Base-by-base conservation (phyloP, 2,888 invertebrate species). In the Apodemia mormo region DNA sequence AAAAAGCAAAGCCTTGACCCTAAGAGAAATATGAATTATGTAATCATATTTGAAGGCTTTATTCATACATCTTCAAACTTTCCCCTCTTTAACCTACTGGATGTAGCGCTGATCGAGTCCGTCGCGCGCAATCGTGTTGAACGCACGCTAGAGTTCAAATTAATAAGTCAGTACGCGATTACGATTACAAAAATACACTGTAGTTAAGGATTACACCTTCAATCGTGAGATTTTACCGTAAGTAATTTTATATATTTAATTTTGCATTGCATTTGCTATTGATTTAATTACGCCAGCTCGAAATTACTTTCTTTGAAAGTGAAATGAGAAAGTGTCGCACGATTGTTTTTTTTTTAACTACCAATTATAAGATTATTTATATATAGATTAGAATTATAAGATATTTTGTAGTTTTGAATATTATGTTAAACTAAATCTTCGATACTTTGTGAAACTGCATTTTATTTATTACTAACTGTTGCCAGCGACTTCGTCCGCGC, bases 1-100 rank as follows among this genome's bases (percentile, higher is more conserved):
- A 14, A 58, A 30, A 9, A 61, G 10, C 6, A 33, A 61, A 58
- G 30, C 58, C 58, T 61, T 61, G 58, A 61, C 58, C 58, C 14
- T 61, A 61, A 61, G 12, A 33, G 10, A 58, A 58, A 58, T 10
- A 58, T 58, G 30, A 12, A 61, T 61, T 61, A 61, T 33, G 33
- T 61, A 61, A 61, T 29, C 14, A 30, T 52, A 54, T 30, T 3
- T 61, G 58, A 61, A 30, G 29, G 58, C 29, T 33, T 61, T 30
- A 61, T 30, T 49, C 14, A 14, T 49, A 49, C 49, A 49, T 61
- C 58, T 61, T 61, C 58, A 30, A 61, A 61, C 58, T 61, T 61
- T 61, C 58, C 58, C 58, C 58, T 30, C 58, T 61, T 61, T 61
- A 33, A 12, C 30, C 58, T 49, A 30, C 30, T 61, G 33, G 56